These are phyloP conservation scores for Pterocles burchelli DNA, from an alignment of 2,113 vertebrate species.

Conservation along the genomic window DNA sequence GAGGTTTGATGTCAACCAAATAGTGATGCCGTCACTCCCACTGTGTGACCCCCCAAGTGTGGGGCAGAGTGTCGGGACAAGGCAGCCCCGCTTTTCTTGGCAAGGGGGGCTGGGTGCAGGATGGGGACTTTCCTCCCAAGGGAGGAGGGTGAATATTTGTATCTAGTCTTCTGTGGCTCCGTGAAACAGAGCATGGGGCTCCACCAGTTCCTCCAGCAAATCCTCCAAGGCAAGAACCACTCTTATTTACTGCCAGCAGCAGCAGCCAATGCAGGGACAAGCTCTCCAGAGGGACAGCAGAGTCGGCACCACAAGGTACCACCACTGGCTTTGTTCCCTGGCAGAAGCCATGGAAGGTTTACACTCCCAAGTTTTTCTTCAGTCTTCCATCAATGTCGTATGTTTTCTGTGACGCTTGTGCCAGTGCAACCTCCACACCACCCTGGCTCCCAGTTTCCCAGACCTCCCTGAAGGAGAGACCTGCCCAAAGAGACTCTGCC, in stretches of 20 bases:
- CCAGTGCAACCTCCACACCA: not conserved
- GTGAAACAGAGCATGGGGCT: not conserved
- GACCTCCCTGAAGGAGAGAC: not conserved
- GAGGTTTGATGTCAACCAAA: constrained; percentile 54
- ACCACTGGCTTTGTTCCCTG: not conserved
- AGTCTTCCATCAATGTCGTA: accelerated
- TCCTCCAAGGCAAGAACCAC: not conserved
- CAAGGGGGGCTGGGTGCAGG: accelerated
- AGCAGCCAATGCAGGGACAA: not conserved
- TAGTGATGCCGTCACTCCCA: constrained; percentile 27
- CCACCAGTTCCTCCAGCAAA: not conserved
- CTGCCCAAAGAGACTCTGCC: not conserved
- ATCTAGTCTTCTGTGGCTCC: not conserved
- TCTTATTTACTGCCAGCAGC: not conserved
- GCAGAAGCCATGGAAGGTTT: not conserved
- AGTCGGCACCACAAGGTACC: not conserved
- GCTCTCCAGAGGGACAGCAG: not conserved
- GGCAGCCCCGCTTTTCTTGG: not conserved
- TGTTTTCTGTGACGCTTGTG: not conserved
- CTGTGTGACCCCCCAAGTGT: accelerated
- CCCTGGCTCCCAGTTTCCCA: not conserved
- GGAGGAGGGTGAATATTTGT: not conserved
- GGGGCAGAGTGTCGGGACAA: accelerated
- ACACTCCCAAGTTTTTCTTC: not conserved
- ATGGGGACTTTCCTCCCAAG: not conserved